Evolutionary conservation across 2,888 invertebrate genomes (phyloP), one percentile per base, ranked within the genome.

Genomic region (Psylliodes chrysocephalus): DNA sequence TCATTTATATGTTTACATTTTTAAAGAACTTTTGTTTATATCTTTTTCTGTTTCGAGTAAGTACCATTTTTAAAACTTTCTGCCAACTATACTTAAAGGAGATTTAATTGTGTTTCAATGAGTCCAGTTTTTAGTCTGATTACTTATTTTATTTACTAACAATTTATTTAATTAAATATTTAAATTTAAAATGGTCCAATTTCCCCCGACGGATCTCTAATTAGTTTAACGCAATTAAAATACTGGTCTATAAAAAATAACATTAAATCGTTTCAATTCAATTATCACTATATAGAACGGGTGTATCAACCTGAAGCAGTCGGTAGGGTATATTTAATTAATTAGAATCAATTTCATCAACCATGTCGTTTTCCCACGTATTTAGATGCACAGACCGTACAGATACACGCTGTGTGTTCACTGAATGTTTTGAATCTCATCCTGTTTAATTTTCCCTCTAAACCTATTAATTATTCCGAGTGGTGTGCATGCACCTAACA

Each of bases 321-420:
- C 35, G 17, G 42, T 10, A 17, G 6, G 42, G 42, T 18, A 47
- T 35, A 22, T 60, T 63, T 46, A 55, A 60, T 62, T 62, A 62
- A 62, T 62, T 51, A 55, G 35, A 42, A 42, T 56, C 42, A 49
- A 56, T 62, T 62, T 51, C 62, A 62, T 51, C 19, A 44, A 56
- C 40, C 55, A 51, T 62, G 51, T 56, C 51, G 55, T 49, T 62
- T 62, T 62, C 62, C 62, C 62, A 62, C 62, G 56, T 62, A 62
- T 40, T 56, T 28, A 25, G 54, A 60, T 52, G 51, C 64, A 63
- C 53, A 53, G 53, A 63, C 63, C 59, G 56, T 62, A 56, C 59
- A 38, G 14, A 46, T 25, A 42, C 25, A 51, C 47, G 15, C 15
- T 47, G 54, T 25, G 42, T 60, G 60, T 54, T 61, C 54, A 54